Evolutionary conservation across 2,888 invertebrate genomes (phyloP).

Genomic region (Eupithecia centaureata): DNA sequence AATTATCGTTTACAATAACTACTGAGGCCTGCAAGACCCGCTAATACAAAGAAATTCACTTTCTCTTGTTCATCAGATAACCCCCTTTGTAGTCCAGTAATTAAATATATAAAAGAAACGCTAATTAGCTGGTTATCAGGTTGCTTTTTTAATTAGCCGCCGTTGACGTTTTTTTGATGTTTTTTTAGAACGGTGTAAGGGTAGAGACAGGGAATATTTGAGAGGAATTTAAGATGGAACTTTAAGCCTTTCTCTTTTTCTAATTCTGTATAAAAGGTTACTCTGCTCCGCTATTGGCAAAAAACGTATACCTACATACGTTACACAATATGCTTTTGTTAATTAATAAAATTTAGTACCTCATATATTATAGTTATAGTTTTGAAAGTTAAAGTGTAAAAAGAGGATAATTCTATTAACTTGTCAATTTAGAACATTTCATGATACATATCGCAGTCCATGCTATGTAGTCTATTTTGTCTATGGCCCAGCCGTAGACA

Average conservation of each 20-base stretch:
- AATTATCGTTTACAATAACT: neutral
- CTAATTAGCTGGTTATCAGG: constrained; percentile 23
- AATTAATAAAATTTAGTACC: too few species aligned
- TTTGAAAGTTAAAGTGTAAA: too few species aligned
- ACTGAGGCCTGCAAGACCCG: neutral
- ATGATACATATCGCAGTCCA: neutral
- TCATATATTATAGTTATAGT: too few species aligned
- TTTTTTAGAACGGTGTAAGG: neutral
- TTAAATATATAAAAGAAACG: constrained; percentile 27
- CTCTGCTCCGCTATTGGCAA: neutral
- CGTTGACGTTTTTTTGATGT: neutral
- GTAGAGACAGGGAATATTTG: neutral
- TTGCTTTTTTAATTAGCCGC: constrained; percentile 26
- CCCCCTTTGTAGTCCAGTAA: constrained; percentile 30
- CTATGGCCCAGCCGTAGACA: neutral
- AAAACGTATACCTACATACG: too few species aligned
- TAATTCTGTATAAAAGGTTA: neutral
- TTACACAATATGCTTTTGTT: too few species aligned
- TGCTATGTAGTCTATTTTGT: neutral
- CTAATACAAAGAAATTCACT: neutral
- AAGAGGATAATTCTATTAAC: too few species aligned
- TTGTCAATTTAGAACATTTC: neutral
- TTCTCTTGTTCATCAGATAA: constrained; percentile 21
- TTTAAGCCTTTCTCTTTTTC: too few species aligned
- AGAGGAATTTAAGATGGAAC: too few species aligned